Percentiles rank a stretch among this genome's conserved stretches.
phyloP scores from a whole-genome alignment of 2,888 invertebrate species.

The Archips crataeganus region DNA sequence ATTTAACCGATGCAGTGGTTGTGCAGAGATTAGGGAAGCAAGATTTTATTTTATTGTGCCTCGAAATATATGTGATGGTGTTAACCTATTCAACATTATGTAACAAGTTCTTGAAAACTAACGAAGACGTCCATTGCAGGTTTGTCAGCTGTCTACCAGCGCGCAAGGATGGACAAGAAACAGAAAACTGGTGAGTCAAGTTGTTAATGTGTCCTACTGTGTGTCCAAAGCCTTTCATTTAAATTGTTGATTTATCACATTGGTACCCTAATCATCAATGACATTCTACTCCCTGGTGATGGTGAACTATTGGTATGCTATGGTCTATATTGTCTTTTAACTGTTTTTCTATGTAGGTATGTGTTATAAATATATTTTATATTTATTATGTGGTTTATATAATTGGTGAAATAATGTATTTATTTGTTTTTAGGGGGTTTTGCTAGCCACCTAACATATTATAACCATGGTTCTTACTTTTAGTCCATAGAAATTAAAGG shows the following conservation, averaged over 20 bases:
- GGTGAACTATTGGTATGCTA: neutral
- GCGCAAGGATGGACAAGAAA: constrained; percentile 91
- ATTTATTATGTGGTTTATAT: no score
- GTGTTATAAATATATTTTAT: no score
- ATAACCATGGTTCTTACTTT: no score
- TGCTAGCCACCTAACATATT: no score
- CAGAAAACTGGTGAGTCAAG: constrained; percentile 90
- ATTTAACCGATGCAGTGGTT: constrained; percentile 52
- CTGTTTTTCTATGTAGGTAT: no score
- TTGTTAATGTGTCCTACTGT: constrained; percentile 21
- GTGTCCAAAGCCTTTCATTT: constrained; percentile 6
- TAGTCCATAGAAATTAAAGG: no score
- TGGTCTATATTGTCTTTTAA: no score
- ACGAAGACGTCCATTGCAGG: constrained; percentile 85
- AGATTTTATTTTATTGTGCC: constrained; percentile 49
- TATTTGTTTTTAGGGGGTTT: no score
- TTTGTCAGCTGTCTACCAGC: constrained; percentile 91
- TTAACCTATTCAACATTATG: constrained; percentile 84
- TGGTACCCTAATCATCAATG: neutral
- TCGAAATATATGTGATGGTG: constrained; percentile 60
- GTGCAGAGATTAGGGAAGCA: constrained; percentile 45
- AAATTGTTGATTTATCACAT: constrained; percentile 17
- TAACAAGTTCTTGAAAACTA: constrained; percentile 80
- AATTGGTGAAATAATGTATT: no score
- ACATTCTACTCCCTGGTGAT: neutral